Evolutionary conservation across 2,888 invertebrate species (phyloP).

Genomic region (Ethmia dodecea): DNA sequence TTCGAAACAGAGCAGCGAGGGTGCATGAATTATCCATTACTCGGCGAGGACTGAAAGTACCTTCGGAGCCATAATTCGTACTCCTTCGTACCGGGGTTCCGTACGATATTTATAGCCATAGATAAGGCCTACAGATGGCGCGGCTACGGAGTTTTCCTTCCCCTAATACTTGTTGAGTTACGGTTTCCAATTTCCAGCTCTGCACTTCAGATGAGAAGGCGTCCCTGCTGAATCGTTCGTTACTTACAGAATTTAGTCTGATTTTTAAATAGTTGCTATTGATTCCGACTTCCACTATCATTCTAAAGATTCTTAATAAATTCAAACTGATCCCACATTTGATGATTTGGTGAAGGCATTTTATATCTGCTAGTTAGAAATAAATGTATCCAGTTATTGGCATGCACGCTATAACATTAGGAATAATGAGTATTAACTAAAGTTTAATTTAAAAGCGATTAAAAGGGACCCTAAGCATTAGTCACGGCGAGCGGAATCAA

Average conservation of each 20-base stretch:
- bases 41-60: slow-evolving; percentile 51
- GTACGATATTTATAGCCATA: slow-evolving; percentile 65
- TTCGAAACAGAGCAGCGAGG: slow-evolving; percentile 51
- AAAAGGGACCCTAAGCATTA: slow-evolving; percentile 48
- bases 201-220: slow-evolving; percentile 56
- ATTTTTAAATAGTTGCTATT: slow-evolving; percentile 17
- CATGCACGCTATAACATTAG: no score
- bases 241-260: slow-evolving; percentile 24
- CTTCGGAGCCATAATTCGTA: slow-evolving; percentile 64
- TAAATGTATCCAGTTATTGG: no score
- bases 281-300: no score
- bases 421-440: slow-evolving; percentile 12
- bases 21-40: slow-evolving; percentile 76
- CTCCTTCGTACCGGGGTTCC: slow-evolving; percentile 58
- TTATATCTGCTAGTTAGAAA: no score
- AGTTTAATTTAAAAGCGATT: slow-evolving; percentile 41
- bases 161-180: slow-evolving; percentile 77
- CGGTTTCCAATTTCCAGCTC: slow-evolving; percentile 71
- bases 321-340: no score
- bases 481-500: slow-evolving; percentile 58
- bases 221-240: slow-evolving; percentile 33
- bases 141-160: slow-evolving; percentile 64
- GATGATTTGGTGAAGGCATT: no score
- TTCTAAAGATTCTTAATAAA: no score
- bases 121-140: slow-evolving; percentile 76